Conservation (phyloP, 2,888 invertebrate species). For the Meandrusa payeni region DNA sequence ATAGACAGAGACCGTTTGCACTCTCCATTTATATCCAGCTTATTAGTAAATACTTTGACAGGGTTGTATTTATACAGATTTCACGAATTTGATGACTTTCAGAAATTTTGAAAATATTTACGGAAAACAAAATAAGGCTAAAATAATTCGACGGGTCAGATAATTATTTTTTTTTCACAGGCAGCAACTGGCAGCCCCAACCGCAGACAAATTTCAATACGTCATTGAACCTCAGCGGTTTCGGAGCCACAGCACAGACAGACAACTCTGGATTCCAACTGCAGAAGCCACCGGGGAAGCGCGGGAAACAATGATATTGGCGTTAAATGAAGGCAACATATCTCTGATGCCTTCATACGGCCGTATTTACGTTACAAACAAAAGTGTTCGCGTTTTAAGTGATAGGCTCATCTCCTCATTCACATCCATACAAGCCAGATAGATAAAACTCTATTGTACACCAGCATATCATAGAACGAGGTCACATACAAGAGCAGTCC, state of each 20-base stretch:
- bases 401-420: neutral
- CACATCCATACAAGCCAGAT: no score
- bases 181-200: conserved; percentile 58
- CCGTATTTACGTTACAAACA: neutral
- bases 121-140: no score
- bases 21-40: no score
- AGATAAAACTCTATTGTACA: no score
- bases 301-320: conserved; percentile 84
- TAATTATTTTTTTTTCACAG: conserved; percentile 32
- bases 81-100: no score
- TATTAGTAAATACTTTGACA: no score
- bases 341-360: neutral
- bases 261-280: conserved; percentile 79
- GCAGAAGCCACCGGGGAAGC: conserved; percentile 86
- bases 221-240: conserved; percentile 41
- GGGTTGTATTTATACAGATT: no score
- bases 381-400: neutral
- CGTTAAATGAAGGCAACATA: conserved; percentile 34
- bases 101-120: no score
- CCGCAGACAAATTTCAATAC: conserved; percentile 41
- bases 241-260: conserved; percentile 41
- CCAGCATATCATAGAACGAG: no score
- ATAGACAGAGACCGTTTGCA: no score
- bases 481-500: no score
- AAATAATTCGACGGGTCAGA: no score